These are phyloP conservation scores for Palythoa heliodiscus DNA, from an alignment of 92 coral and sea anemone genomes.

Conservation along the genomic window DNA sequence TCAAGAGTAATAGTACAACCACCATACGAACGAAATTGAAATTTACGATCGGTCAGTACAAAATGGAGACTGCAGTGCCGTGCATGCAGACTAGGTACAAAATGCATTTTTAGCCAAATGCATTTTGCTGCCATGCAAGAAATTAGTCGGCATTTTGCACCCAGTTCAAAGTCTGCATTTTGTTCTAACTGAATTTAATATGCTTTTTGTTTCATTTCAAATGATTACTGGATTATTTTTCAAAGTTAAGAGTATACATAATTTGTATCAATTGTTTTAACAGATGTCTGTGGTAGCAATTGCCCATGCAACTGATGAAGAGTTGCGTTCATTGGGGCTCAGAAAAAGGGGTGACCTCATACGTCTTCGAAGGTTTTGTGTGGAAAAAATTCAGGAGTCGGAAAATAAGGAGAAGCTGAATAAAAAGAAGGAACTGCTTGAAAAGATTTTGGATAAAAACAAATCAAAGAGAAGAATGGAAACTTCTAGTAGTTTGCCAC, in stretches of 20 bases:
- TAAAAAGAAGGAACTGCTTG: constrained; percentile 44
- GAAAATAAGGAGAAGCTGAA: constrained; percentile 45
- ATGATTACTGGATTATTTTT: neutral
- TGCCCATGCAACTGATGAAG: constrained; percentile 53
- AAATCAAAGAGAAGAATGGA: constrained; percentile 50
- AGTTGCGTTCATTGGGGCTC: constrained; percentile 41
- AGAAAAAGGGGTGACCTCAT: constrained; percentile 51
- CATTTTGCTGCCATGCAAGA: neutral
- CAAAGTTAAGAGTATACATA: neutral
- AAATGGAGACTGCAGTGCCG: neutral
- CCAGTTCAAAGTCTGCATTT: neutral
- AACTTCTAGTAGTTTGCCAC: constrained; percentile 18
- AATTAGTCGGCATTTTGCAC: neutral
- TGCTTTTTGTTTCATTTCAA: constrained; percentile 5
- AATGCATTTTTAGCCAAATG: neutral
- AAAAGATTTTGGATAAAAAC: constrained; percentile 46
- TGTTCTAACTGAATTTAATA: neutral
- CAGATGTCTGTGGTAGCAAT: constrained; percentile 46
- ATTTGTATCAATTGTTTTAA: constrained; percentile 33
- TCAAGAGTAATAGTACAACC: neutral
- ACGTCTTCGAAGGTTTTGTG: constrained; percentile 46
- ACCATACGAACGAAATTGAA: neutral
- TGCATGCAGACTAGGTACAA: neutral
- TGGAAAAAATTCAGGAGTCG: constrained; percentile 39
- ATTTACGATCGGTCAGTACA: neutral